A percentile compares a stretch with the other conserved stretches of the same genome.
Conservation (phyloP, 2,888 invertebrate species). For the Julus scanicus region DNA sequence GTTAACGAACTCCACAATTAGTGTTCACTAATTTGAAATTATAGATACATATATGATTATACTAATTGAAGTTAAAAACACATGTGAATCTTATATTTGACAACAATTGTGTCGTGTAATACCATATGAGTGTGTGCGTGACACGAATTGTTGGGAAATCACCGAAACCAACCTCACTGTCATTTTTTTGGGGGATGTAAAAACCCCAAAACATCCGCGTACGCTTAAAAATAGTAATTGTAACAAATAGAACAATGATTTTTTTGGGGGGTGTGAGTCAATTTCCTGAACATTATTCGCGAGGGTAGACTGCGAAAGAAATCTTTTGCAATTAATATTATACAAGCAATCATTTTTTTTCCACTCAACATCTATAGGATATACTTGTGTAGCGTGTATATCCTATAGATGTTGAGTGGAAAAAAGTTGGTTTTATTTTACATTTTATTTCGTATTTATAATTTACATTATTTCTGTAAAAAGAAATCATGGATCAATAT, state of each 20-base stretch:
- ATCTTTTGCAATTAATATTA: not conserved
- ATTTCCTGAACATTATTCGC: not conserved
- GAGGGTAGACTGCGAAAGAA: not conserved
- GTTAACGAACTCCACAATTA: not conserved
- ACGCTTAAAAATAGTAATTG: slow-evolving; percentile 21
- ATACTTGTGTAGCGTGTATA: too few relatives aligned
- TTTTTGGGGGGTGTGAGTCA: slow-evolving; percentile 26
- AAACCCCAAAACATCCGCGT: slow-evolving; percentile 11
- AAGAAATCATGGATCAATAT: too few relatives aligned
- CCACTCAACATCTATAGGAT: too few relatives aligned
- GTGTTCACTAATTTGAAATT: not conserved
- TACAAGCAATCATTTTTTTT: not conserved
- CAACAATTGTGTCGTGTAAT: not conserved
- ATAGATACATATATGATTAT: not conserved
- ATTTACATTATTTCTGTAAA: too few relatives aligned
- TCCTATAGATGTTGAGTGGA: too few relatives aligned
- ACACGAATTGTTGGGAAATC: not conserved
- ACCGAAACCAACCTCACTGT: not conserved
- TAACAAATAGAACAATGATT: not conserved
- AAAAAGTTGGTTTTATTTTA: too few relatives aligned
- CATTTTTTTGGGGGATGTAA: not conserved
- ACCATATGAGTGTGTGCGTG: not conserved
- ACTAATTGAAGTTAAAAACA: not conserved
- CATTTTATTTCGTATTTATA: too few relatives aligned
- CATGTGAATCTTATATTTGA: not conserved